Evolutionary conservation across 2,888 invertebrate genomes (phyloP).

Genomic region (Molorchus minor): DNA sequence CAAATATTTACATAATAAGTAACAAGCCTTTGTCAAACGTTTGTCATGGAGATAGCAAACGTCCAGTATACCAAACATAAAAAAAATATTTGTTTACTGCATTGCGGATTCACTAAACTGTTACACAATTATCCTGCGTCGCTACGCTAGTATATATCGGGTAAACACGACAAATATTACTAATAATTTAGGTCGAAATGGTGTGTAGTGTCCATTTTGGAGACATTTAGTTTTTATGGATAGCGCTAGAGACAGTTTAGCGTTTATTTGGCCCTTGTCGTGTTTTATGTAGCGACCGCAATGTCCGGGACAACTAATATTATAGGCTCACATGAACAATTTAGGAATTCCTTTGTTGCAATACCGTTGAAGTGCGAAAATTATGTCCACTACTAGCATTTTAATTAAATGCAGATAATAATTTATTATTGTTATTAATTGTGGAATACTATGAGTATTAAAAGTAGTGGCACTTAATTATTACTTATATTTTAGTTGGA

Average conservation of each 20-base stretch:
- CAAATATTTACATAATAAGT: no score
- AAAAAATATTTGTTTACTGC: no score
- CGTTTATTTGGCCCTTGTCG: slow-evolving; percentile 53
- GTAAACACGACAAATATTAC: slow-evolving; percentile 46
- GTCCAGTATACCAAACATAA: no score
- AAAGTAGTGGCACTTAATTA: no score
- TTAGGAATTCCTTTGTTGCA: slow-evolving; percentile 35
- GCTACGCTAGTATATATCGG: no score
- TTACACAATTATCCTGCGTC: no score
- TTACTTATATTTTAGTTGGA: no score
- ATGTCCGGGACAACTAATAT: slow-evolving; percentile 26
- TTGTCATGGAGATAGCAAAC: no score
- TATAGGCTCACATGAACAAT: slow-evolving; percentile 24
- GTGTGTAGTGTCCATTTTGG: slow-evolving; percentile 48
- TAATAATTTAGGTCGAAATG: slow-evolving; percentile 47
- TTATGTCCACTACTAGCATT: slow-evolving; percentile 18
- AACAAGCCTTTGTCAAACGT: no score
- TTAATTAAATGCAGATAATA: slow-evolving; percentile 4
- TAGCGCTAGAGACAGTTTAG: slow-evolving; percentile 52
- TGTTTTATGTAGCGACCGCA: slow-evolving; percentile 38
- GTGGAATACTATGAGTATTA: no score
- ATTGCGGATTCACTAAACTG: no score
- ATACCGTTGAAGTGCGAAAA: slow-evolving; percentile 27
- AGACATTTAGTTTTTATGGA: slow-evolving; percentile 55
- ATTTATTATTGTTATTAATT: no score